Evolutionary conservation across 2,888 invertebrate genomes (phyloP), one percentile per base, ranked within the genome.

Genomic region (Pterostichus niger): DNA sequence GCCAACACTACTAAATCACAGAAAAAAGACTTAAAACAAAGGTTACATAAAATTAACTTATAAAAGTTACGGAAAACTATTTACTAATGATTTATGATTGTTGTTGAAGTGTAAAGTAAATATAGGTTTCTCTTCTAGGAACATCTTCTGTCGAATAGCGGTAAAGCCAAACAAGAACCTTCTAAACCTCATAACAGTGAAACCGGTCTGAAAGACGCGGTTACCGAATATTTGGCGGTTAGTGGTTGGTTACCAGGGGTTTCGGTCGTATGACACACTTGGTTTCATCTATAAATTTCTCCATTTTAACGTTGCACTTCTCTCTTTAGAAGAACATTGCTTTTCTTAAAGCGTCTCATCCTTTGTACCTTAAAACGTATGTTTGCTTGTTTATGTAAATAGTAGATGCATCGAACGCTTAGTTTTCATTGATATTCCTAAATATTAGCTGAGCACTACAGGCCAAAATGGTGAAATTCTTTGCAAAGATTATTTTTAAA

Each of bases 221-320:
- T 89, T 10, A 87, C 88, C 13, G 87, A 88, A 85, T 89, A 89
- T 85, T 86, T 89, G 83, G 87, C 87, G 84, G 86, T 86, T 49
- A 88, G 88, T 83, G 89, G 89, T 52, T 89, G 88, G 89, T 86
- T 89, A 78, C 88, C 89, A n/a, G 87, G 86, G 56, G 86, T 88
- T 31, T 88, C 88, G 24, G 85, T 84, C 61, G 84, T 85, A 64
- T 86, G 84, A 85, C 84, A 49, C 77, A 40, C 46, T 31, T 64
- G 11, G 31, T 31, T 64, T 33, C n/a, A 6, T 54, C 52, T 61
- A n/a, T 76, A 84, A 78, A 54, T 56, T 83, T 44, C 52, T 24
- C 24, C 24, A 24, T 24, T 24, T 24, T 24, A 54, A 79, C 15
- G 11, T 44, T 71, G 71, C 71, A 71, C 71, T 71, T 64, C 9